These are phyloP conservation scores for Ophioderma brevispina DNA, from an alignment of 35 echinoderm and acorn worm species.

Conservation along the genomic window DNA sequence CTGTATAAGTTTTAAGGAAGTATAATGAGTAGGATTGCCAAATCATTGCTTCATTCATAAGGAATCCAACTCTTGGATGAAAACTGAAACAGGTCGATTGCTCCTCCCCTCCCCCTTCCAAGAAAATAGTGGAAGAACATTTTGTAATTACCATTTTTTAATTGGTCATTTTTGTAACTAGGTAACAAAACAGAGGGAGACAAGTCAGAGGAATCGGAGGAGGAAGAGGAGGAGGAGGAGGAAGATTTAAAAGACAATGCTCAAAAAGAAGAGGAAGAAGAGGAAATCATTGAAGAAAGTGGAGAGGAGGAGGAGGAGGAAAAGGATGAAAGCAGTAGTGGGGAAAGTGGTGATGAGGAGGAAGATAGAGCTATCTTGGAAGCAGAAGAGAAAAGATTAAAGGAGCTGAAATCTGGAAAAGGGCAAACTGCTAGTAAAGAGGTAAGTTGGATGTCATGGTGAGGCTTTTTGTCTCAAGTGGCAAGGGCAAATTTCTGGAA, in stretches of 20 bases:
- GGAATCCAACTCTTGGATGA: no score
- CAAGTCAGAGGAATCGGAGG: background rate
- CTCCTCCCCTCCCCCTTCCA: background rate
- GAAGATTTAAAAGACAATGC: slow-evolving; percentile 2
- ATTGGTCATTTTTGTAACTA: background rate
- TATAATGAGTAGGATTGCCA: no score
- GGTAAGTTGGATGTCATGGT: no score
- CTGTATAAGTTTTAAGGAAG: no score
- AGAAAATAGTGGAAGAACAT: no score
- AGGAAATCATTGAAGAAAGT: slow-evolving; percentile 54
- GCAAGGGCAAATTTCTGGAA: no score
- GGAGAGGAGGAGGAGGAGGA: slow-evolving; percentile 43
- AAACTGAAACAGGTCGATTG: background rate
- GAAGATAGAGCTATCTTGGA: background rate
- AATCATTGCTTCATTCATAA: no score
- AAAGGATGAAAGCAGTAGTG: background rate
- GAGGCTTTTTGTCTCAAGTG: no score
- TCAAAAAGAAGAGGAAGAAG: slow-evolving; percentile 61
- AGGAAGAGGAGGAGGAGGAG: background rate
- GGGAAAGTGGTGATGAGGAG: slow-evolving; percentile 32
- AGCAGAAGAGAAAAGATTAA: slow-evolving; percentile 41
- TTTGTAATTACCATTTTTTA: background rate
- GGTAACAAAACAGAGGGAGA: slow-evolving; percentile 15
- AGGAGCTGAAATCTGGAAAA: background rate
- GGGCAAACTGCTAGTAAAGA: background rate